These are phyloP conservation scores for Molossus alvarezi DNA, from an alignment of 2,797 vertebrate species.

Conservation along the genomic window DNA sequence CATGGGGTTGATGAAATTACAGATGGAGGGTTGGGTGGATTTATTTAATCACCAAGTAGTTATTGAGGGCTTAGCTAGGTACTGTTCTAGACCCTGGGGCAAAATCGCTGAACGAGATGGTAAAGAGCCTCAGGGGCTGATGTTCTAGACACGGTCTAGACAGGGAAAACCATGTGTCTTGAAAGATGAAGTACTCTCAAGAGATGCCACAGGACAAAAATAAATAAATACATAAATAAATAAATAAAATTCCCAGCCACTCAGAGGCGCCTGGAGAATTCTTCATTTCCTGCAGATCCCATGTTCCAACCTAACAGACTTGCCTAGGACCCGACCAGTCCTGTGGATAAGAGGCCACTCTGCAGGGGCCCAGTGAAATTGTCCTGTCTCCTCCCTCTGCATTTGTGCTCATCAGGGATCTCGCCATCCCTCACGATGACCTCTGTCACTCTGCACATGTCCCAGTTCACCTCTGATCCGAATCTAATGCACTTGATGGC, in stretches of 20 bases:
- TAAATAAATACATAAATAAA: too few relatives aligned
- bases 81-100: not conserved
- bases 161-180: not conserved
- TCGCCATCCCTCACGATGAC: fast-evolving
- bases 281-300: not conserved
- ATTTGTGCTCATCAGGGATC: not conserved
- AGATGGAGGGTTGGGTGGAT: not conserved
- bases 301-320: too few relatives aligned
- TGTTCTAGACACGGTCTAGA: not conserved
- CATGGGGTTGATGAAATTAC: not conserved
- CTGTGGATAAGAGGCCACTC: not conserved
- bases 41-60: not conserved
- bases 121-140: not conserved
- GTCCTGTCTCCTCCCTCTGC: not conserved
- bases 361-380: not conserved
- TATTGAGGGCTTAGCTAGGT: not conserved
- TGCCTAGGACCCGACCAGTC: not conserved
- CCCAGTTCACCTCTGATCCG: not conserved
- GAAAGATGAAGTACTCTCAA: conserved; percentile 8
- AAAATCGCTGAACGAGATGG: not conserved
- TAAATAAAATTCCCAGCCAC: not conserved
- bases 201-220: not conserved
- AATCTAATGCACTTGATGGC: not conserved
- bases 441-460: not conserved
- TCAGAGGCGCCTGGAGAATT: not conserved